phyloP scores from a whole-genome alignment of 2,888 invertebrate species.

The Glaucopsyche alexis region DNA sequence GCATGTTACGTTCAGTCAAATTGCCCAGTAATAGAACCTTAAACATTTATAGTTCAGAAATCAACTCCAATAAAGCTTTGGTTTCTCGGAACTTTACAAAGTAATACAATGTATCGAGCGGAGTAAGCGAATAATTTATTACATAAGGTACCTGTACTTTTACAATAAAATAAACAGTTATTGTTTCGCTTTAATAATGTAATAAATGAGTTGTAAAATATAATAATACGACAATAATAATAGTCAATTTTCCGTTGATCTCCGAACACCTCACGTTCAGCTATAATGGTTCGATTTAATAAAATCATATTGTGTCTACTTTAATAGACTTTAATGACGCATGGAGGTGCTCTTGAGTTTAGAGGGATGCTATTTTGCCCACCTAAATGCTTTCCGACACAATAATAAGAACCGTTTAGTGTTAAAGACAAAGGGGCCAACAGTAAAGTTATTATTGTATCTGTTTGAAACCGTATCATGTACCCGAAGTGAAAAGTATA shows the following conservation, averaged over 20 bases:
- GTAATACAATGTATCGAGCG: constrained; percentile 28
- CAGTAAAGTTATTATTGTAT: not conserved
- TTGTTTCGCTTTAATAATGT: not conserved
- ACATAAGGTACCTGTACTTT: constrained; percentile 1
- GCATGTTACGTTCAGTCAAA: constrained; percentile 67
- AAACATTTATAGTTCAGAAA: constrained; percentile 75
- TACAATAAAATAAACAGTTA: constrained; percentile 18
- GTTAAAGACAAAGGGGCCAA: not conserved
- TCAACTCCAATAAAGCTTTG: constrained; percentile 76
- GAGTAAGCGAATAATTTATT: constrained; percentile 5
- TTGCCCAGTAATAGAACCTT: constrained; percentile 74
- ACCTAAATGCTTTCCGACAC: constrained; percentile 6
- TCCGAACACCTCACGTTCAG: constrained; percentile 66
- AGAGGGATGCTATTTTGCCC: constrained; percentile 52
- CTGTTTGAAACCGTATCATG: not conserved
- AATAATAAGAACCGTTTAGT: not conserved
- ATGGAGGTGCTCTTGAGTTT: constrained; percentile 57
- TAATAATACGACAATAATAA: constrained; percentile 26
- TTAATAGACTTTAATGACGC: constrained; percentile 62
- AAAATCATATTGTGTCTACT: constrained; percentile 68
- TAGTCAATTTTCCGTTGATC: constrained; percentile 53
- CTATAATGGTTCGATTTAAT: constrained; percentile 70
- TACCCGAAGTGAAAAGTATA: too few relatives aligned
- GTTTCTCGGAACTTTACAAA: constrained; percentile 42
- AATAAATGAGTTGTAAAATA: not conserved